A percentile compares a stretch with the other conserved stretches of the same genome.
Evolutionary conservation across 2,797 vertebrate genomes (phyloP).

Genomic region (Hypotaenidia okinawae): DNA sequence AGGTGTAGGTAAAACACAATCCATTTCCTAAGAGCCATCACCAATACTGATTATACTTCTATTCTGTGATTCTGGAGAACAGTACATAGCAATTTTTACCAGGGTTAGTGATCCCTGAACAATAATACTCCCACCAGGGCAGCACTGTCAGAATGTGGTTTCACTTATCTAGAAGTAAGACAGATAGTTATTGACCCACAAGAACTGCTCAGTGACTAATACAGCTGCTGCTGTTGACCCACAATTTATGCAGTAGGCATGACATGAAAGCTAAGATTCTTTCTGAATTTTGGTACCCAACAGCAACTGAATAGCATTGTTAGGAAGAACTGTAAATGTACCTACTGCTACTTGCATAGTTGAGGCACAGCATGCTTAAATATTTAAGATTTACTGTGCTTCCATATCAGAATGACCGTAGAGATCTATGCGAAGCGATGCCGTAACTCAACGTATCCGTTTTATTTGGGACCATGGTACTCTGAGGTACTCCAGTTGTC

Average conservation of each 20-base stretch:
- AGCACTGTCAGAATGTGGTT: not conserved
- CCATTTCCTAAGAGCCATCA: not conserved
- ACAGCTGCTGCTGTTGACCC: not conserved
- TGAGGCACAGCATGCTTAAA: not conserved
- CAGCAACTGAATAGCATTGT: not conserved
- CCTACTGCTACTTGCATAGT: not conserved
- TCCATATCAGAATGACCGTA: slow-evolving; percentile 25
- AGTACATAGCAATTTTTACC: not conserved
- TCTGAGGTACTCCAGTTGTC: not conserved
- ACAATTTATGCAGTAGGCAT: not conserved
- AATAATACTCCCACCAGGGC: slow-evolving; percentile 6
- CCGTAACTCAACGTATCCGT: not conserved
- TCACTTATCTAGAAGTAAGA: slow-evolving; percentile 8
- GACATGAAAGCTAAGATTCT: not conserved
- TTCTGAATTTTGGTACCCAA: not conserved
- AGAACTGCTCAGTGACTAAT: not conserved
- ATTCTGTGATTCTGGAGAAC: not conserved
- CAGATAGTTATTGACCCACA: not conserved
- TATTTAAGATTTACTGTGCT: slow-evolving; percentile 38
- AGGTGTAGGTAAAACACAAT: not conserved
- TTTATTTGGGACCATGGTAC: not conserved
- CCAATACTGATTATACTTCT: not conserved
- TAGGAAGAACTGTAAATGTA: not conserved
- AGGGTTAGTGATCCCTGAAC: not conserved
- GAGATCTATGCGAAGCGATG: not conserved